Conservation (phyloP, 2,888 invertebrate genomes). For the Cephus sareptanus region DNA sequence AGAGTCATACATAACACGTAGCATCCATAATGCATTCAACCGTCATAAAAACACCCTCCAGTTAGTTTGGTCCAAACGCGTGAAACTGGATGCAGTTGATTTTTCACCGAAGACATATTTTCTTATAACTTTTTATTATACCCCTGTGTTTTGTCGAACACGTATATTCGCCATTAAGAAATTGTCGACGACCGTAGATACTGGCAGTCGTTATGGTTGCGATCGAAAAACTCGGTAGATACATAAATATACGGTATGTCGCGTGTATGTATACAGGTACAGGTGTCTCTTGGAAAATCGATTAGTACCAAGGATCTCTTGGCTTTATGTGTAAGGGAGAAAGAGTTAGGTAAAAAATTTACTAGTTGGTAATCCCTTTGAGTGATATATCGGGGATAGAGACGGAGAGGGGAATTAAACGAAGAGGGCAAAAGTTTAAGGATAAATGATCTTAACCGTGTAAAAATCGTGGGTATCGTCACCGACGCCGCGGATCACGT, state of each 20-base stretch:
- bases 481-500: background rate
- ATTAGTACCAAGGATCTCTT: background rate
- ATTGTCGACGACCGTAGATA: too few relatives aligned
- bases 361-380: background rate
- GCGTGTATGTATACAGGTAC: background rate
- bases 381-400: background rate
- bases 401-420: too few relatives aligned
- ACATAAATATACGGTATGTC: too few relatives aligned
- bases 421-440: background rate
- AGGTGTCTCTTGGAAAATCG: background rate
- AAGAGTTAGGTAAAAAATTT: background rate
- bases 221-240: too few relatives aligned
- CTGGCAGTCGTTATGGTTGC: too few relatives aligned
- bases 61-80: conserved; percentile 24
- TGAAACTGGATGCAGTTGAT: too few relatives aligned
- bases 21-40: conserved; percentile 63
- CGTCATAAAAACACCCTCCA: conserved; percentile 42
- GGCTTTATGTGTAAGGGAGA: background rate
- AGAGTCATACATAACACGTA: conserved; percentile 62
- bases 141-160: too few relatives aligned
- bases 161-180: too few relatives aligned
- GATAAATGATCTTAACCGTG: background rate
- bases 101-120: conserved; percentile 1
- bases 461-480: background rate
- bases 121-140: conserved; percentile 29